Evolutionary conservation across 2,113 vertebrate genomes (phyloP).

Genomic region (Perca flavescens): DNA sequence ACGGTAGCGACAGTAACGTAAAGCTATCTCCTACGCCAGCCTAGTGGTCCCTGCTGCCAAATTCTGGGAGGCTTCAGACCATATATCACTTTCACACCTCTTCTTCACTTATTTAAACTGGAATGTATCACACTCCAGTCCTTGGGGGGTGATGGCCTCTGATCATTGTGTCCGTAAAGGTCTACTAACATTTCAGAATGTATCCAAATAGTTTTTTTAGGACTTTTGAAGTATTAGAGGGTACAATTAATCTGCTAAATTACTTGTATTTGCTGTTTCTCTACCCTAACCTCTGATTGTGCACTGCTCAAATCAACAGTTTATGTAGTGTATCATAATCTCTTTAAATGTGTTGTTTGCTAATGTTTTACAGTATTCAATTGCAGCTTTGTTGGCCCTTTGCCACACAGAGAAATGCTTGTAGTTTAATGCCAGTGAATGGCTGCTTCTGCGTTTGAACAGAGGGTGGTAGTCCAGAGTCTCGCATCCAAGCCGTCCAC

Average conservation of each 20-base stretch:
- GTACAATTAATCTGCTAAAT: not conserved
- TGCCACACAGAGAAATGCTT: constrained; percentile 52
- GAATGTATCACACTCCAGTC: constrained; percentile 42
- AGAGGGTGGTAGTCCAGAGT: constrained; percentile 94
- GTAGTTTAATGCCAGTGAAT: constrained; percentile 54
- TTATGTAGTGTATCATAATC: constrained; percentile 20
- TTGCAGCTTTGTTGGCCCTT: constrained; percentile 50
- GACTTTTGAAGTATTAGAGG: not conserved
- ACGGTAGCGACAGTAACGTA: constrained; percentile 68
- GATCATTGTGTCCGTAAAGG: constrained; percentile 40
- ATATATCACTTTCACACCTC: constrained; percentile 66
- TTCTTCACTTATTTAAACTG: constrained; percentile 45
- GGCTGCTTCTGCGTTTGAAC: constrained; percentile 55
- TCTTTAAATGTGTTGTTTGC: constrained; percentile 34
- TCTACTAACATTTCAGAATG: constrained; percentile 29
- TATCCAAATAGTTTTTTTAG: constrained; percentile 1
- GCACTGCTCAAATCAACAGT: not conserved
- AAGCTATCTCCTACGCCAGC: constrained; percentile 75
- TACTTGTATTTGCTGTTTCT: not conserved
- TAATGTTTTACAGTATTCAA: constrained; percentile 29
- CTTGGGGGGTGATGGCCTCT: constrained; percentile 30
- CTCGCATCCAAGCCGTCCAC: constrained; percentile 93
- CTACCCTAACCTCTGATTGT: not conserved
- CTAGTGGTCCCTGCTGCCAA: constrained; percentile 70
- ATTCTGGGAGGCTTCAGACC: constrained; percentile 60